Percentiles rank a stretch among this genome's conserved stretches.
phyloP scores from a whole-genome alignment of 2,888 invertebrate genomes.

The Lepidocyrtinus sp. region DNA sequence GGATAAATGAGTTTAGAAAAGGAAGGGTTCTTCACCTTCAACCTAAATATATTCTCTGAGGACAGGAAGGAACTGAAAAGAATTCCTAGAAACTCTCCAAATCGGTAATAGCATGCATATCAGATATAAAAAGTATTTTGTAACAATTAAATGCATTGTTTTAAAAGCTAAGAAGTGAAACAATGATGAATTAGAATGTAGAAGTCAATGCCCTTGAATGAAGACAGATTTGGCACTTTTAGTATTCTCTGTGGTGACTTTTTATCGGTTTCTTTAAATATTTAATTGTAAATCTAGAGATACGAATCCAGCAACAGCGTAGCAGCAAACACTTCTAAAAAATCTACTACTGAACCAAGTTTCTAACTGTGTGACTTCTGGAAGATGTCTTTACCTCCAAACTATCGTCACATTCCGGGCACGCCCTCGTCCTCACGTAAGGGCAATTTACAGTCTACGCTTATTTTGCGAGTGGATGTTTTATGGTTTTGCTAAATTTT shows the following conservation, averaged over 20 bases:
- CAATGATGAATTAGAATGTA: neutral
- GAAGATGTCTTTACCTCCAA: constrained; percentile 85
- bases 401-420: constrained; percentile 88
- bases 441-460: neutral
- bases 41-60: neutral
- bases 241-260: neutral
- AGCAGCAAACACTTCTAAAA: neutral
- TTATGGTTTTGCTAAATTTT: too few species aligned
- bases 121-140: too few species aligned
- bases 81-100: too few species aligned
- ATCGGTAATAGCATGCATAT: too few species aligned
- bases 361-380: neutral
- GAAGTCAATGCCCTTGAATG: neutral
- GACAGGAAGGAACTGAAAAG: too few species aligned
- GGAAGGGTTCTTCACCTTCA: neutral
- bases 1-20: neutral
- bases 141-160: too few species aligned
- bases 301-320: neutral
- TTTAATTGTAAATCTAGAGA: neutral
- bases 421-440: constrained; percentile 80
- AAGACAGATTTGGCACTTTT: neutral
- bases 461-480: too few species aligned
- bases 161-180: too few species aligned
- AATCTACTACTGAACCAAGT: neutral
- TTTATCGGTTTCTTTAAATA: neutral